Base-by-base conservation (phyloP, 2,888 invertebrate species). In the Ptycholaimellus sp. region DNA sequence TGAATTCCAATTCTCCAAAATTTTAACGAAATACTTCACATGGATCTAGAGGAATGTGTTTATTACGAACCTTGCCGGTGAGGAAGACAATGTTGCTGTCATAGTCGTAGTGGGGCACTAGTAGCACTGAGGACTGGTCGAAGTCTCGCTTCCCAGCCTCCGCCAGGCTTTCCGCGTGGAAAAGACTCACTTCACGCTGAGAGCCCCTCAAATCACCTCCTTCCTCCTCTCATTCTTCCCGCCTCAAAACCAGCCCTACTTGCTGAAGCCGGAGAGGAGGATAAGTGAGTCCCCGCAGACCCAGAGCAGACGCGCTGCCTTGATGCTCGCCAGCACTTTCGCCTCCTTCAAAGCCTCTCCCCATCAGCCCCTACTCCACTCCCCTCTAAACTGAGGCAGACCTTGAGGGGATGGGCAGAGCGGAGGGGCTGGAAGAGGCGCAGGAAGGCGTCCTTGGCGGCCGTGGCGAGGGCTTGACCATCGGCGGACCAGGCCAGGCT, bases 401-500 rank as follows among this genome's bases (percentile, higher is more conserved):
- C n/a, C n/a, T n/a, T n/a, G n/a, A n/a, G n/a, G n/a, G n/a, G n/a
- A n/a, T n/a, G n/a, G n/a, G n/a, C n/a, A n/a, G n/a, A n/a, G n/a
- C n/a, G n/a, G n/a, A 30, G 38, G n/a, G 83, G 82, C 54, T 77
- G 72, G 61, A 74, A 87, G 42, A 81, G 70, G 37, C 83, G 70
- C 1, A 87, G 68, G 50, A 74, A 72, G 22, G 78, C 76, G 62
- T 87, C 87, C 56, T 78, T 81, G 60, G 81, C 79, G 0, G 81
- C 74, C 1, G 80, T 82, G 11, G 83, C 80, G 43, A 82, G 69
- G 49, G 71, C 72, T 22, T 70, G 70, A 1, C 90, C 87, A 54
- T 80, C 79, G 0, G 79, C 77, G 40, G 83, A 83, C 90, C 87
- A 93, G 3, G 80, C 76, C 48, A 82, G 67, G 40, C 79, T 75